Evolutionary conservation across 2,888 invertebrate genomes (phyloP), one percentile per base, ranked within the genome.

Genomic region (Epinotia demarniana): DNA sequence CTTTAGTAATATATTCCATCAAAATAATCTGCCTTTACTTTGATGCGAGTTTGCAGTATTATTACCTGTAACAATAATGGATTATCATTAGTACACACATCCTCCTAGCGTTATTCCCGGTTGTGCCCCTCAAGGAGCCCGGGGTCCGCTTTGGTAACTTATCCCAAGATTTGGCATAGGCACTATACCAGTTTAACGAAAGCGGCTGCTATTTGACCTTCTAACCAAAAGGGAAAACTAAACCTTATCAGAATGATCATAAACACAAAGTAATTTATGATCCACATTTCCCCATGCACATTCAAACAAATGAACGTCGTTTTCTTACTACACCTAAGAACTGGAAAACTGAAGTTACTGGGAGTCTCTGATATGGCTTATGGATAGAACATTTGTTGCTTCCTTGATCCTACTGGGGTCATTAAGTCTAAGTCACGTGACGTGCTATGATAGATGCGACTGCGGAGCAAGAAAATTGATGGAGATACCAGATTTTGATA

Each of bases 351-450:
- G 39, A 8, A 9, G 39, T 62, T 18, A 62, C 33, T 61, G 23
- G 33, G 6, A 18, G 27, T 49, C 19, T 4, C 27, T 49, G 19
- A 73, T 62, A 55, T 43, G 18, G 53, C 67, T 67, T 72, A 72
- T 72, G 71, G 71, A 71, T 71, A 71, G 61, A 63, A 71, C 66
- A 71, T 61, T 71, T 67, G 75, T 75, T 75, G 75, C 33, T 70
- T 64, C 58, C 55, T 43, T 60, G 60, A 43, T 62, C 57, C 61
- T 53, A 49, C 53, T 19, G 55, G 62, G 67, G 75, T 75, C 77
- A 77, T 75, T 75, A 77, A 75, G 77, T 77, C 72, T 39, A 43
- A 61, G 71, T 75, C 75, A 72, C 75, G 67, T 75, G 72, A 75
- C 75, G 71, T 60, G 27, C 60, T n/a, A 72, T 71, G 67, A 75